phyloP scores from a whole-genome alignment of 2,888 invertebrate genomes.

The Agrochola circellaris region DNA sequence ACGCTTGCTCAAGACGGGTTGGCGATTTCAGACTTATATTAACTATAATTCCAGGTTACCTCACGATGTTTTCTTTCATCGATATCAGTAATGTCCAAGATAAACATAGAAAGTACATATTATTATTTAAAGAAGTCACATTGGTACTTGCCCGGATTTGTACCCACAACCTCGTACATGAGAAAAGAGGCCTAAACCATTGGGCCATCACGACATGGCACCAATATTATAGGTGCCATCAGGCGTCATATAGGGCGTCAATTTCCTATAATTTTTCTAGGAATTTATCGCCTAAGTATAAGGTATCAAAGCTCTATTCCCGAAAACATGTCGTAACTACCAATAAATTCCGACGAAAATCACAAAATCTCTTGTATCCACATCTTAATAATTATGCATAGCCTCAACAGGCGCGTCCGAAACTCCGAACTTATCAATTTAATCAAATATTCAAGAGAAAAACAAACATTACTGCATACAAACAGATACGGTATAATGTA shows the following conservation, averaged over 20 bases:
- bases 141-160: background rate
- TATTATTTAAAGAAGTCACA: background rate
- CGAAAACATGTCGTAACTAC: slow-evolving; percentile 41
- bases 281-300: slow-evolving; percentile 19
- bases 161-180: background rate
- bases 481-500: slow-evolving; percentile 55
- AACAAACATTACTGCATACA: slow-evolving; percentile 66
- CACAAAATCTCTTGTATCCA: slow-evolving; percentile 33
- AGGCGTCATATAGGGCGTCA: no score
- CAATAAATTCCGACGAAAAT: slow-evolving; percentile 28
- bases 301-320: slow-evolving; percentile 9
- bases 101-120: background rate
- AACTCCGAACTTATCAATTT: slow-evolving; percentile 54
- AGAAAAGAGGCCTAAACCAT: background rate
- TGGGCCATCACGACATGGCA: background rate
- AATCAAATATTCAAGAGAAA: slow-evolving; percentile 69
- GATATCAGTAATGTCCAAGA: background rate
- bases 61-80: background rate
- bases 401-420: slow-evolving; percentile 17
- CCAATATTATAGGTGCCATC: background rate
- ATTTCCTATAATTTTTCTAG: background rate
- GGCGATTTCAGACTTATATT: background rate
- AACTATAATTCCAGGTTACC: background rate
- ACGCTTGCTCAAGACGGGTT: background rate
- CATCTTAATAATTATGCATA: slow-evolving; percentile 59